These are phyloP conservation scores for Eurytoma adleriae DNA, from an alignment of 2,888 invertebrate species.

Conservation along the genomic window DNA sequence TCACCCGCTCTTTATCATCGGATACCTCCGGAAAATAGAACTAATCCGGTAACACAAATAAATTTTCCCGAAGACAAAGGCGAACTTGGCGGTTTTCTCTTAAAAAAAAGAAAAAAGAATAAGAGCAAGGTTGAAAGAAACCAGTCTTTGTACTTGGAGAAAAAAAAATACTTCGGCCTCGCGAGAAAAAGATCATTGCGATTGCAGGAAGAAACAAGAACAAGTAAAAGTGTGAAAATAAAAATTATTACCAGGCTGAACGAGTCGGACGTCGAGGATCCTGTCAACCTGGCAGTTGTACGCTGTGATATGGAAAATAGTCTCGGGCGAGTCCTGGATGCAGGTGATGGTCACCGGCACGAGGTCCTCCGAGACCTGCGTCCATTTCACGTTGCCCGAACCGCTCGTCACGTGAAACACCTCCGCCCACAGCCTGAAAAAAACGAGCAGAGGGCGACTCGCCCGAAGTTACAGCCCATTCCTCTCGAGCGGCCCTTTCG, in stretches of 20 bases:
- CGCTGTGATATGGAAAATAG: slow-evolving; percentile 98
- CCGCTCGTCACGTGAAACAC: slow-evolving; percentile 98
- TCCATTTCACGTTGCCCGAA: slow-evolving; percentile 96
- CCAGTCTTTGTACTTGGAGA: too few relatives aligned
- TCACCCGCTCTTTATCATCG: too few relatives aligned
- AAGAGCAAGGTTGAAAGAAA: background rate
- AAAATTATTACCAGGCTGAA: slow-evolving; percentile 89
- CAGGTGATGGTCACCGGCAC: slow-evolving; percentile 99
- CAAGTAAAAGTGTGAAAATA: background rate
- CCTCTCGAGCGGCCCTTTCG: too few relatives aligned
- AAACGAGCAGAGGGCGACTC: slow-evolving; percentile 7
- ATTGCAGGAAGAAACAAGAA: background rate
- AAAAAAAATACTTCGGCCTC: too few relatives aligned
- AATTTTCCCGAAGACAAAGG: slow-evolving; percentile 16
- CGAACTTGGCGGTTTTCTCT: too few relatives aligned
- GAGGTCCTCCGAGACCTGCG: slow-evolving; percentile 97
- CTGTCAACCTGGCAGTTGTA: slow-evolving; percentile 99
- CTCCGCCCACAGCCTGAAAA: slow-evolving; percentile 96
- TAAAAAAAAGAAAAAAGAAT: background rate
- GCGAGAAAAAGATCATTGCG: background rate
- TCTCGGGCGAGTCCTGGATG: slow-evolving; percentile 97
- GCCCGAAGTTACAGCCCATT: slow-evolving; percentile 3
- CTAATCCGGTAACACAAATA: slow-evolving; percentile 27
- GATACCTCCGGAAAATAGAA: slow-evolving; percentile 12
- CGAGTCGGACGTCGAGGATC: slow-evolving; percentile 96